Conservation (phyloP, 1,140 invertebrate species). For the Camponotus vicinus region DNA sequence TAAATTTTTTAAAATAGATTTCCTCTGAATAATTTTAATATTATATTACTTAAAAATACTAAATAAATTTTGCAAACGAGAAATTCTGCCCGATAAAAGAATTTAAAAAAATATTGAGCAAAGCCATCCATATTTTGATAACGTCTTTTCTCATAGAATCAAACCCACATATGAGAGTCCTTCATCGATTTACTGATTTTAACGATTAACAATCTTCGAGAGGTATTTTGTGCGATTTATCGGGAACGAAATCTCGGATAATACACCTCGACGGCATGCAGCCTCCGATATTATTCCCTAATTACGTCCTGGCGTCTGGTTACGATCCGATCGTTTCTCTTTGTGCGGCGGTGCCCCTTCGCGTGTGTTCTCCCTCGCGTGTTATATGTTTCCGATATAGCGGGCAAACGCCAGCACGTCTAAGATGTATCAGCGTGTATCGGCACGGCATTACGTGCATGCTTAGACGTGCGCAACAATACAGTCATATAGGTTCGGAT, state of each 20-base stretch:
- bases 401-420: constrained; percentile 51
- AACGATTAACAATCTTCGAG: background rate
- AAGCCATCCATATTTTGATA: background rate
- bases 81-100: background rate
- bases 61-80: background rate
- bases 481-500: constrained; percentile 83
- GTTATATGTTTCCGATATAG: constrained; percentile 36
- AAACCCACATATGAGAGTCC: background rate
- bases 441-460: constrained; percentile 83
- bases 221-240: background rate
- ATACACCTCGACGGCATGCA: constrained; percentile 10
- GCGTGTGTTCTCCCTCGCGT: background rate
- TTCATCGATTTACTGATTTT: background rate
- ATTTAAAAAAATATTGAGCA: background rate
- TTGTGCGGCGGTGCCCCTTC: constrained; percentile 53
- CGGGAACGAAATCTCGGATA: background rate
- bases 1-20: background rate
- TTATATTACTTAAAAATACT: background rate
- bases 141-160: background rate
- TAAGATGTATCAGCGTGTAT: constrained; percentile 78
- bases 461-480: constrained; percentile 84
- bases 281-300: constrained; percentile 51
- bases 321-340: constrained; percentile 59
- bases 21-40: background rate
- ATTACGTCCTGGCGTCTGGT: constrained; percentile 46